Conservation (phyloP, 2,113 vertebrate species). For the Notarius lentiginosus region DNA sequence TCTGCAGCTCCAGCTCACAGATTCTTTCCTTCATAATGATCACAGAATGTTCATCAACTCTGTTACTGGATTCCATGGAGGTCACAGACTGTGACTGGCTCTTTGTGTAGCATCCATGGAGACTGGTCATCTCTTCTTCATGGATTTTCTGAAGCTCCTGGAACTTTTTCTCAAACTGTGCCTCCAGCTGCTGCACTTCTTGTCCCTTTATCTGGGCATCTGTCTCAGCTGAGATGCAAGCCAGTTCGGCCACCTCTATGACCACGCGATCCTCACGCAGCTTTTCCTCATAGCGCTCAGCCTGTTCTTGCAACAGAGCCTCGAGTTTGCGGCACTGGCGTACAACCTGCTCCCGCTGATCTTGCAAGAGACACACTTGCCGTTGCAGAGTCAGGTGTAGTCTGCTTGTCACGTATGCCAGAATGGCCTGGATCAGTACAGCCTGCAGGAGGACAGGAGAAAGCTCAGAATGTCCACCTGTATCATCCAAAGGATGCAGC, state of each 20-base stretch:
- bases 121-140: constrained; percentile 78
- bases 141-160: constrained; percentile 83
- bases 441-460: constrained; percentile 71
- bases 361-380: constrained; percentile 61
- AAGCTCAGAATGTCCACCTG: constrained; percentile 54
- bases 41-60: constrained; percentile 62
- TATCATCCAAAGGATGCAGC: constrained; percentile 46
- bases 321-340: constrained; percentile 67
- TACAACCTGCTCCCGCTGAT: constrained; percentile 69
- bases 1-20: constrained; percentile 75
- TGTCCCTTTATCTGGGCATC: constrained; percentile 72
- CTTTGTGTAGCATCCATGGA: constrained; percentile 75
- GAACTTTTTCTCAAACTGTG: constrained; percentile 82
- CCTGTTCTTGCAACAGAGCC: constrained; percentile 65
- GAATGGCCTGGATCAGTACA: constrained; percentile 80
- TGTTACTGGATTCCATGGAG: neutral
- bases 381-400: constrained; percentile 74
- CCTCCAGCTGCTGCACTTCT: constrained; percentile 79
- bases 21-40: constrained; percentile 71
- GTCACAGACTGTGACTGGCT: neutral
- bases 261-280: constrained; percentile 75
- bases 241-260: constrained; percentile 73
- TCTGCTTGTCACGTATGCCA: constrained; percentile 80
- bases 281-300: constrained; percentile 69
- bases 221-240: constrained; percentile 65